Base-by-base conservation (phyloP, 2,888 invertebrate species). In the Fragum fragum region DNA sequence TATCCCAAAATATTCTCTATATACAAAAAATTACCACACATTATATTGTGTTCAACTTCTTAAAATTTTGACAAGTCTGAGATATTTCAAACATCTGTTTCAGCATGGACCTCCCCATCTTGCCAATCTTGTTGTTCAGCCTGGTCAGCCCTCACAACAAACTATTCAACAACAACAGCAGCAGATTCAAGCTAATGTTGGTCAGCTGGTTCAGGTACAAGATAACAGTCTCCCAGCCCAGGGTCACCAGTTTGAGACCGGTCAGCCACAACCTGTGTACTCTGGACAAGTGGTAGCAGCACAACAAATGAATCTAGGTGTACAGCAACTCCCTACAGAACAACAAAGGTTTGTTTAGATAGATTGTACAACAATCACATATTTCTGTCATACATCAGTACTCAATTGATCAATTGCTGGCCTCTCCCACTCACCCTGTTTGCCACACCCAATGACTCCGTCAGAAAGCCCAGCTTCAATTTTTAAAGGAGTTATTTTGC, bases 31-130 rank as follows among this genome's bases (percentile, higher is more conserved):
- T n/a, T n/a, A n/a, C n/a, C n/a, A n/a, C n/a, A n/a, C n/a, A n/a
- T n/a, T n/a, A n/a, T n/a, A n/a, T n/a, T n/a, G n/a, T n/a, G n/a
- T n/a, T n/a, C n/a, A n/a, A n/a, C n/a, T n/a, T n/a, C n/a, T n/a
- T n/a, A n/a, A n/a, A n/a, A n/a, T n/a, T n/a, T n/a, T n/a, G n/a
- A n/a, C n/a, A n/a, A n/a, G n/a, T n/a, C n/a, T n/a, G n/a, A n/a
- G n/a, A n/a, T n/a, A n/a, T n/a, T n/a, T n/a, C n/a, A n/a, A n/a
- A n/a, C n/a, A n/a, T n/a, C 32, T 36, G 14, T 85, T 90, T 28
- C 86, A 93, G 93, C 93, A 93, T 88, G 93, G 93, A 1, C 93
- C 93, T 9, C 92, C 92, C 32, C 93, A 93, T 74, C 83, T 93
- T 53, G 90, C 92, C n/a, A 93, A 93, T 73, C 81, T 93, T 66